Evolutionary conservation across 2,888 invertebrate genomes (phyloP).

Genomic region (Anodontia alba): DNA sequence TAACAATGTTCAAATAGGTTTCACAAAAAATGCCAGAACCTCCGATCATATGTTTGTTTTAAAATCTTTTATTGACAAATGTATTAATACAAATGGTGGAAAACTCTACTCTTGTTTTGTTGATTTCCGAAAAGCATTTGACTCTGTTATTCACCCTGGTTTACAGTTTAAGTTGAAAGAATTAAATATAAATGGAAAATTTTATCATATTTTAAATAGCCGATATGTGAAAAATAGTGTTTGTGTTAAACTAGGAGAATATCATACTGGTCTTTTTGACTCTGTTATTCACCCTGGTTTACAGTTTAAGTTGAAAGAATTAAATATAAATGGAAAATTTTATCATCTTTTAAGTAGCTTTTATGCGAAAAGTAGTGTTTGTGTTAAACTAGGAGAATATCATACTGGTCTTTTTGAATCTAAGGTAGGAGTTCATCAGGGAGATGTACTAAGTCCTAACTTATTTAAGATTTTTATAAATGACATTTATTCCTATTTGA

Average conservation of each 20-base stretch:
- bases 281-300: slow-evolving; percentile 29
- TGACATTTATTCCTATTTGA: no score
- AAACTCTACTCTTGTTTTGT: slow-evolving; percentile 38
- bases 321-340: slow-evolving; percentile 7
- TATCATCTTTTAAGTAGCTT: not conserved
- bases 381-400: not conserved
- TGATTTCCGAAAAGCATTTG: slow-evolving; percentile 47
- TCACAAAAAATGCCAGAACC: slow-evolving; percentile 28
- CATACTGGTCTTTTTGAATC: not conserved
- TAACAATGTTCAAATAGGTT: slow-evolving; percentile 33
- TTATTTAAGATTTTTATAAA: no score
- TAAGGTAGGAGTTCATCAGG: not conserved
- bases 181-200: slow-evolving; percentile 3
- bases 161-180: slow-evolving; percentile 21
- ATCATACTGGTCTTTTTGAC: not conserved
- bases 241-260: not conserved
- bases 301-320: slow-evolving; percentile 15
- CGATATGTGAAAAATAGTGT: not conserved
- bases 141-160: slow-evolving; percentile 36
- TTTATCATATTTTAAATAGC: not conserved
- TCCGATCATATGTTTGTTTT: slow-evolving; percentile 35
- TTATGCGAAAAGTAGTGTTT: not conserved
- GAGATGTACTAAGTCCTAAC: not conserved
- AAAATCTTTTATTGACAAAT: slow-evolving; percentile 36
- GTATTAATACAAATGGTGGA: slow-evolving; percentile 11